Base-by-base conservation (phyloP, 1,140 invertebrate genomes). In the Theocolax elegans region DNA sequence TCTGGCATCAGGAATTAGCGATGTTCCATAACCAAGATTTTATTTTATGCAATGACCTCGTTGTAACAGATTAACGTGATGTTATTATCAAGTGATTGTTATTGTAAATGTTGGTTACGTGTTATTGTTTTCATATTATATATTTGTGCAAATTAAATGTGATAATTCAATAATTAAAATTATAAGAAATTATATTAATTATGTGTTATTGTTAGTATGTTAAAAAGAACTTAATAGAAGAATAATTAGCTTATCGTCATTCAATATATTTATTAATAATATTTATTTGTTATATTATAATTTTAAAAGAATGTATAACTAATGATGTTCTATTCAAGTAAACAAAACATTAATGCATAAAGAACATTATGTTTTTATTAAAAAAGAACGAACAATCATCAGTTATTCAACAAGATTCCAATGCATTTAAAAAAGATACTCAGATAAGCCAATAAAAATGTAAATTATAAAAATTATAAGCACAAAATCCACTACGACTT, bases 1-100 rank as follows among this genome's bases (percentile, higher is more conserved):
- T 54, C 38, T 73, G 79, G 76, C 79, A 74, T 70, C 78, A 76
- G 76, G 75, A 78, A 80, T 77, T 76, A 76, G 78, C 79, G 74
- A 31, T 76, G 76, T 79, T 78, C 79, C 76, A 79, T 77, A 79
- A 79, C 73, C 27, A 48, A 23, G 25, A 42, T 54, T 75, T 59
- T 68, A 67, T 71, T 67, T 64, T 67, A 27, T 65, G 27, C 40
- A 64, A 65, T 21, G 13, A 17, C 42, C n/a, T 13, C 29, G 9
- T 27, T 40, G 12, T 25, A 51, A 13, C 21, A 60, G 10, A 4
- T 17, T 23, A 29, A 51, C n/a, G 25, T 35, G 23, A 17, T 35
- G 27, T 25, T n/a, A n/a, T n/a, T n/a, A n/a, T n/a, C n/a, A n/a
- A n/a, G n/a, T n/a, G n/a, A n/a, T n/a, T 56, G 27, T 67, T 58